Base-by-base conservation (phyloP, 2,888 invertebrate genomes). In the Ceramica pisi region DNA sequence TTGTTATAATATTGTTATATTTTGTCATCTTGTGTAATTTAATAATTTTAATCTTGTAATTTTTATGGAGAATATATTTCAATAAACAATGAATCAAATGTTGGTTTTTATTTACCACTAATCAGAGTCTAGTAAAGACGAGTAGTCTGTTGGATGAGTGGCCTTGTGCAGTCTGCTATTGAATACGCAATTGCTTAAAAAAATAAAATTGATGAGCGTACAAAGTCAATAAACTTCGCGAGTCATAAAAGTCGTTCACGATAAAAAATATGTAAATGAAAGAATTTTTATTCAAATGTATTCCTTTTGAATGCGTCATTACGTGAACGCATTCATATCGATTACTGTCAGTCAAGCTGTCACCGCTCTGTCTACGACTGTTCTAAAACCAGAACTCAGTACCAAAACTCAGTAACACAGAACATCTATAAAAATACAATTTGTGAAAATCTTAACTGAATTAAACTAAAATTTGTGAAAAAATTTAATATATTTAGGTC, bases 21-120 rank as follows among this genome's bases (percentile, higher is more conserved):
- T 82, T 86, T 87, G 75, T 85, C 80, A 80, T 85, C 71, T 85
- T 85, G 70, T 87, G 80, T 88, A 86, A 85, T 85, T 88, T 86
- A 87, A 77, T 87, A 79, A 86, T 83, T 82, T 85, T 87, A 85
- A 84, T 85, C 84, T 85, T 88, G 81, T 89, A 86, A 87, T 88
- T 89, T 88, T 89, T 88, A 90, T 88, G 87, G 71, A 87, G 81
- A 85, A 78, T 67, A 87, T 87, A 85, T 86, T 87, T 87, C 82
- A 90, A 86, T 89, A 89, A 89, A 90, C 79, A 78, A 78, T 88
- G 82, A 87, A 90, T 89, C 87, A 67, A 82, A 83, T 68, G 46
- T 79, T 75, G 77, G 66, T 71, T 78, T 78, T 72, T 78, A 76
- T 67, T 67, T 60, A 21, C 51, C n/a, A n/a, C 19, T 31, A 56